These are phyloP conservation scores for Alitta virens DNA, from an alignment of 2,888 invertebrate species.

Conservation along the genomic window DNA sequence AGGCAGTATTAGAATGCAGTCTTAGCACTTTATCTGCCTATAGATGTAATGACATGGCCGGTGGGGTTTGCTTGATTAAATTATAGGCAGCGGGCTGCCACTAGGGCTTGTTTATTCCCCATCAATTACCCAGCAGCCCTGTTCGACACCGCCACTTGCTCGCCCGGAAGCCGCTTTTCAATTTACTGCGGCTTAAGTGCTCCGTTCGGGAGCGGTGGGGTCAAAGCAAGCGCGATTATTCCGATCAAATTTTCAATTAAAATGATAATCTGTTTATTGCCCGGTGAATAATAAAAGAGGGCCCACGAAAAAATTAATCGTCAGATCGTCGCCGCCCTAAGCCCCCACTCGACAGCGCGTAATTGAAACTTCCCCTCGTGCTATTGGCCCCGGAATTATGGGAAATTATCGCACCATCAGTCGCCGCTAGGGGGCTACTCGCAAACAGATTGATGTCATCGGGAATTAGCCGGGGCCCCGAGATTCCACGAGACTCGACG, in stretches of 20 bases:
- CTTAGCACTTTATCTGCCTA: neutral
- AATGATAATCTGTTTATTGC: conserved; percentile 22
- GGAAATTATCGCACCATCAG: conserved; percentile 9
- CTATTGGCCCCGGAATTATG: conserved; percentile 14
- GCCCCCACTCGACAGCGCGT: conserved; percentile 3
- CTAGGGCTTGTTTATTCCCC: conserved; percentile 3
- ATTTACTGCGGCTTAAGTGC: conserved; percentile 15
- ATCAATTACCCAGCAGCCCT: conserved; percentile 10
- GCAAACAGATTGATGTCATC: neutral
- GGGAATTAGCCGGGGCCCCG: conserved; percentile 1
- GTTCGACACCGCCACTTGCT: neutral
- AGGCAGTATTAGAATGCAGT: neutral
- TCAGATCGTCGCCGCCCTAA: conserved; percentile 2
- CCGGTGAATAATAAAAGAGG: conserved; percentile 18
- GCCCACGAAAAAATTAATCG: conserved; percentile 14
- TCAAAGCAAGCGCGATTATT: conserved; percentile 16
- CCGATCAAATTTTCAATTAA: conserved; percentile 20
- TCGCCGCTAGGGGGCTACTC: neutral
- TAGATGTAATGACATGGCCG: conserved; percentile 14
- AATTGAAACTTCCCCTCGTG: conserved; percentile 11
- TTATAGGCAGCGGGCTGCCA: conserved; percentile 10
- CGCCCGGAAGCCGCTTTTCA: conserved; percentile 9
- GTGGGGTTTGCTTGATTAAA: conserved; percentile 15
- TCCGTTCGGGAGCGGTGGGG: neutral
- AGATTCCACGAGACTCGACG: neutral